A percentile compares a stretch with the other conserved stretches of the same genome.
Evolutionary conservation across 2,888 invertebrate genomes (phyloP).

Genomic region (Lordiphosa fenestrarum): DNA sequence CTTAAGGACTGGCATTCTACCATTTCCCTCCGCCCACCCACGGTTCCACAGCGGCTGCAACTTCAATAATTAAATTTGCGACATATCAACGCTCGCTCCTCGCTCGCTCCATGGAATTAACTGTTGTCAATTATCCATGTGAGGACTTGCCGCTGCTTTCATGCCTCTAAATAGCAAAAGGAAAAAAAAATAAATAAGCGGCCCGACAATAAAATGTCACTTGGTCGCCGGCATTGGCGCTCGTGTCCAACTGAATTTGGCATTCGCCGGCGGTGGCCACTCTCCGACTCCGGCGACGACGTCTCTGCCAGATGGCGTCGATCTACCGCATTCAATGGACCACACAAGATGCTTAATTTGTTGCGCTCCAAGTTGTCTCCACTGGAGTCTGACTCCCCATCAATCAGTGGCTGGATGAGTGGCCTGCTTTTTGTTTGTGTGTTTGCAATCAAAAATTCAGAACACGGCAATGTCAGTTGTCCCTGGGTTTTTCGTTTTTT

Average conservation of each 20-base stretch:
- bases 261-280: constrained; percentile 48
- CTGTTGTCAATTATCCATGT: constrained; percentile 71
- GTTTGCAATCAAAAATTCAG: constrained; percentile 63
- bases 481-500: constrained; percentile 11
- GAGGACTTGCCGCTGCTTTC: constrained; percentile 63
- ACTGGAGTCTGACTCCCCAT: constrained; percentile 62
- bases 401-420: constrained; percentile 52
- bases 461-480: constrained; percentile 44
- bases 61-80: constrained; percentile 68
- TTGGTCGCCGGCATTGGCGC: constrained; percentile 54
- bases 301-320: constrained; percentile 65
- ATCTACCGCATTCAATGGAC: constrained; percentile 61
- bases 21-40: constrained; percentile 45
- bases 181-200: constrained; percentile 10
- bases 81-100: constrained; percentile 56
- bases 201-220: constrained; percentile 71
- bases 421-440: constrained; percentile 36
- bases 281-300: constrained; percentile 15
- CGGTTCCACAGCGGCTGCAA: constrained; percentile 24
- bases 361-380: constrained; percentile 69
- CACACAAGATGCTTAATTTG: constrained; percentile 73
- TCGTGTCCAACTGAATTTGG: constrained; percentile 71
- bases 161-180: constrained; percentile 69
- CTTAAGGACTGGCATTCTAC: constrained; percentile 3
- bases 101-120: constrained; percentile 69